A percentile compares a stretch with the other conserved stretches of the same genome.
phyloP scores from a whole-genome alignment of 1,140 invertebrate genomes.

The Charaxes varanes region DNA sequence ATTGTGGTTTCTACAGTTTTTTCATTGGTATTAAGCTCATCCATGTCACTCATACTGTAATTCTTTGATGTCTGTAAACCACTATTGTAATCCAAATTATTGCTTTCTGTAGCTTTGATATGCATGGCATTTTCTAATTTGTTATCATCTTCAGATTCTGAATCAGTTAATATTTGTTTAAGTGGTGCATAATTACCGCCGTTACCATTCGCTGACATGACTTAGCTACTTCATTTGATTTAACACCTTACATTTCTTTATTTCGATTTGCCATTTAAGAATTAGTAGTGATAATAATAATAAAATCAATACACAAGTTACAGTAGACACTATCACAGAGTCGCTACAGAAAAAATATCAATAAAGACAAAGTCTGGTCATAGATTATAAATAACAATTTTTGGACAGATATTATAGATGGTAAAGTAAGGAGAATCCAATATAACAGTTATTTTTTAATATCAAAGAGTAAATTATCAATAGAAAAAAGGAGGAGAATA shows the following conservation, averaged over 20 bases:
- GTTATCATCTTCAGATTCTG: conserved; percentile 82
- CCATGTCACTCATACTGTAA: conserved; percentile 61
- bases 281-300: conserved; percentile 8
- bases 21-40: conserved; percentile 66
- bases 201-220: conserved; percentile 64
- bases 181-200: conserved; percentile 81
- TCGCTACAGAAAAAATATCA: too few relatives aligned
- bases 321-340: too few relatives aligned
- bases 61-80: conserved; percentile 58
- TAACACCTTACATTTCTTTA: conserved; percentile 19
- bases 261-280: too few relatives aligned
- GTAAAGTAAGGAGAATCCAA: too few relatives aligned
- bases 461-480: too few relatives aligned
- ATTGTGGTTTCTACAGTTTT: conserved; percentile 70
- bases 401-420: too few relatives aligned
- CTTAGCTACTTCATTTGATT: conserved; percentile 18
- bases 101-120: conserved; percentile 50
- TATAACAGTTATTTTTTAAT: too few relatives aligned
- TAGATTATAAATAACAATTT: too few relatives aligned
- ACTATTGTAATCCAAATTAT: conserved; percentile 76
- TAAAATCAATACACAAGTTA: conserved; percentile 17
- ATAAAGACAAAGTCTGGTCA: too few relatives aligned
- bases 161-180: conserved; percentile 82
- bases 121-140: conserved; percentile 51
- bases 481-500: too few relatives aligned